phyloP scores from a whole-genome alignment of 2,888 invertebrate species.

The Mythimna ferrago region DNA sequence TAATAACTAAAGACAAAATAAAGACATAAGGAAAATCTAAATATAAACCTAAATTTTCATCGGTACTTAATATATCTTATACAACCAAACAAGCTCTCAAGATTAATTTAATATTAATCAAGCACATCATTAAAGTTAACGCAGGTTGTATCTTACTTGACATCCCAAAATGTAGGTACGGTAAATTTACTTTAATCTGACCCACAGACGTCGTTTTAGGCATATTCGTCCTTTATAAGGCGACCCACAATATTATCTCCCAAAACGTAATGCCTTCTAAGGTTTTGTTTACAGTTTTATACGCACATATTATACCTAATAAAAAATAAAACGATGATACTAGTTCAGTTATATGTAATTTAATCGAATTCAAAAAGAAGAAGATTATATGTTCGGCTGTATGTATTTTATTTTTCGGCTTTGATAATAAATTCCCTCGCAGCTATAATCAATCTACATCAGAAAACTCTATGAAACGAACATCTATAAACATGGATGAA shows the following conservation, averaged over 20 bases:
- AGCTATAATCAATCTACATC: background rate
- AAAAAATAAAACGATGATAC: no score
- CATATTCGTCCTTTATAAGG: constrained; percentile 30
- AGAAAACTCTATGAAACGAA: constrained; percentile 7
- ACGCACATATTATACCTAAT: background rate
- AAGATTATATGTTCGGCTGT: no score
- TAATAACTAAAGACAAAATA: no score
- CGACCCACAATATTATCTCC: constrained; percentile 19
- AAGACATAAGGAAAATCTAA: no score
- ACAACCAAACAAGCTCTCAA: constrained; percentile 11
- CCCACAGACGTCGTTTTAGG: constrained; percentile 33
- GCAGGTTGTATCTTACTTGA: constrained; percentile 33
- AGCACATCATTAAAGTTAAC: constrained; percentile 28
- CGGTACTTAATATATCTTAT: background rate
- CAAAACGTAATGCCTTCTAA: constrained; percentile 17
- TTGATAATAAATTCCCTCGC: background rate
- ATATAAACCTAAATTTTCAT: no score
- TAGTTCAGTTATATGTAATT: no score
- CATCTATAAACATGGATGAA: background rate
- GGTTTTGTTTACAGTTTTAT: constrained; percentile 24
- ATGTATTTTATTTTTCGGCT: background rate
- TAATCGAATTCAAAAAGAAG: no score
- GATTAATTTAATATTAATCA: constrained; percentile 40
- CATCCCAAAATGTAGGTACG: constrained; percentile 30
- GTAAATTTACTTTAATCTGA: constrained; percentile 47